Conservation (phyloP, 2,797 vertebrate genomes). For the Peromyscus attwateri region DNA sequence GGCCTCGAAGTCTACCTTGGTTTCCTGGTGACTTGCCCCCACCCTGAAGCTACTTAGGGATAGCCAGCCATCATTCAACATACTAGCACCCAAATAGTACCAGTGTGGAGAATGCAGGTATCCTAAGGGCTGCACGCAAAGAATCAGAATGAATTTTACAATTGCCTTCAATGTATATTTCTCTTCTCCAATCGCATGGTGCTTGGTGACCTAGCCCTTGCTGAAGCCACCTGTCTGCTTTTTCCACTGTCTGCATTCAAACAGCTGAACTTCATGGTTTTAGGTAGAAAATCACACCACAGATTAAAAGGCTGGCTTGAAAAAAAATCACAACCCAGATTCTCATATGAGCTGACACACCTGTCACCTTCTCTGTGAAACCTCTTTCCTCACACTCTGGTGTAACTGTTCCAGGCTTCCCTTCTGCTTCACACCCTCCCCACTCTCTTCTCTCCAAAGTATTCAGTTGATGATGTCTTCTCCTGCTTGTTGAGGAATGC, state of each 20-base stretch:
- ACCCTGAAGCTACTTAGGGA: background rate
- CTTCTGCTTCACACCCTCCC: background rate
- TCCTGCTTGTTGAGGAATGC: background rate
- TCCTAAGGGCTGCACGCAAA: background rate
- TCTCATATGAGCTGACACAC: background rate
- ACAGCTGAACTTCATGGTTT: background rate
- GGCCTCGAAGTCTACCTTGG: background rate
- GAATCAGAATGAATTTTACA: background rate
- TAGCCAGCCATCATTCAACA: background rate
- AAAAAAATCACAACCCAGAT: slow-evolving; percentile 4
- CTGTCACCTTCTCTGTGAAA: background rate
- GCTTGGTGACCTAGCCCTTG: background rate
- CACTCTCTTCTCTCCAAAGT: background rate
- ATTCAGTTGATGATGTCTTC: background rate
- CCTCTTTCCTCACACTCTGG: background rate
- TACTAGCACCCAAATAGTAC: background rate
- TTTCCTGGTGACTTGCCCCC: background rate
- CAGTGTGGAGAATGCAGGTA: background rate
- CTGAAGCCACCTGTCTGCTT: background rate
- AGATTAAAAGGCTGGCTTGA: slow-evolving; percentile 44
- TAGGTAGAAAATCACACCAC: background rate
- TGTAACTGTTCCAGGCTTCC: background rate
- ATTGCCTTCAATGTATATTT: background rate
- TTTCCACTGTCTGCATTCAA: background rate
- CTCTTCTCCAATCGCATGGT: background rate